Conservation (phyloP, 2,888 invertebrate genomes). For the Litoditis marina region DNA sequence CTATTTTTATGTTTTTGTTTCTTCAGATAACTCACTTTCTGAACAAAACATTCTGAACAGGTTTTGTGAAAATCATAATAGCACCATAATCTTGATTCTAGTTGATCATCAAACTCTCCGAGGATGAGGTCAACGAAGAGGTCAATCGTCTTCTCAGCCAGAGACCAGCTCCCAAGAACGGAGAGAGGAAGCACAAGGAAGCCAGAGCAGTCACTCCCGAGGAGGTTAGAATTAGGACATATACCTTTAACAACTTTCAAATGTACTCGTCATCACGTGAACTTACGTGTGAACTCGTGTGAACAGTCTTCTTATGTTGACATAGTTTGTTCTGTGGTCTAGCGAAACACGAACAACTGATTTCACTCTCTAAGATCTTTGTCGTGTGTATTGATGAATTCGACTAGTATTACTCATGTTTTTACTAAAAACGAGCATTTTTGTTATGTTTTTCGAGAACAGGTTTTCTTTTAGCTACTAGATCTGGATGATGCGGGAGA, state of each 20-base stretch:
- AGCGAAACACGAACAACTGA: too few relatives aligned
- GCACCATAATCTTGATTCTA: conserved; percentile 2
- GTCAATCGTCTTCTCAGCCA: conserved; percentile 59
- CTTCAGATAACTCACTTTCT: too few relatives aligned
- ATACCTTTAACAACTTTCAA: background rate
- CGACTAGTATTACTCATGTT: too few relatives aligned
- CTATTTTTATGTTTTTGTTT: background rate
- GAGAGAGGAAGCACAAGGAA: conserved; percentile 9
- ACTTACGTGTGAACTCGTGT: too few relatives aligned
- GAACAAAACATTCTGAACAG: conserved; percentile 2
- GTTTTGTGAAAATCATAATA: conserved; percentile 16
- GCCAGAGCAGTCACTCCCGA: conserved; percentile 10
- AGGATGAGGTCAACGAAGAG: conserved; percentile 78
- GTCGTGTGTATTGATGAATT: too few relatives aligned
- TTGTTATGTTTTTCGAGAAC: too few relatives aligned
- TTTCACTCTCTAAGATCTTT: too few relatives aligned
- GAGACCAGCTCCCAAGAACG: conserved; percentile 9
- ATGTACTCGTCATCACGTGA: too few relatives aligned
- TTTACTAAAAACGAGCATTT: too few relatives aligned
- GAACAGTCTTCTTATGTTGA: too few relatives aligned
- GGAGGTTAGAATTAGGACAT: background rate
- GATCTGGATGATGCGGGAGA: conserved; percentile 12
- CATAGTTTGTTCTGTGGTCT: too few relatives aligned
- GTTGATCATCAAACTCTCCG: conserved; percentile 71
- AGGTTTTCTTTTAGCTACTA: background rate